Conservation (phyloP, 1,140 invertebrate genomes). For the Campoletis sonorensis region DNA sequence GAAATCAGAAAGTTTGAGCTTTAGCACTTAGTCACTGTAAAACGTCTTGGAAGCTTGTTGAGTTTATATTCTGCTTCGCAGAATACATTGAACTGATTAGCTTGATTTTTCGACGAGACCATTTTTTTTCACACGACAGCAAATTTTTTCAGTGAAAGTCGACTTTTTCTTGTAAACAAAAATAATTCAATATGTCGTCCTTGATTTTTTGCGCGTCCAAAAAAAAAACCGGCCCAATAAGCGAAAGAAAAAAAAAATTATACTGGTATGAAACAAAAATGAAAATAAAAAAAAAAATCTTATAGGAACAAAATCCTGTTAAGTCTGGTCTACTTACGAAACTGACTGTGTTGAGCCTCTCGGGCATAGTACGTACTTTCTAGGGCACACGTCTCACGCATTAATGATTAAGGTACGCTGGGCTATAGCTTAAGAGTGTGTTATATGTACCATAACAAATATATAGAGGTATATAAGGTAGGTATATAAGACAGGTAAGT, state of each 20-base stretch:
- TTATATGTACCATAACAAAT: conserved; percentile 70
- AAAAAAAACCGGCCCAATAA: conserved; percentile 70
- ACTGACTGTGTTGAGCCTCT: conserved; percentile 74
- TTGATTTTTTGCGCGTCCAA: conserved; percentile 48
- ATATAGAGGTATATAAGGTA: conserved; percentile 56
- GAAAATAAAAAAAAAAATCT: conserved; percentile 59
- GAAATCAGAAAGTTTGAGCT: background rate
- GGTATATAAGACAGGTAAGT: conserved; percentile 58
- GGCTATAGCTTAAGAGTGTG: conserved; percentile 68
- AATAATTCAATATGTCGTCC: background rate
- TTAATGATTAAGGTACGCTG: conserved; percentile 70
- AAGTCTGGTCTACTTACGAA: conserved; percentile 76
- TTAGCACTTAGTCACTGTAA: background rate
- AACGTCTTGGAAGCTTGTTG: conserved; percentile 1
- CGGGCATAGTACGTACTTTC: conserved; percentile 74
- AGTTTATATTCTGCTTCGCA: background rate
- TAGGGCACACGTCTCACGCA: conserved; percentile 75
- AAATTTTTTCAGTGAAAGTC: too few species aligned
- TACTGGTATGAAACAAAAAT: conserved; percentile 63
- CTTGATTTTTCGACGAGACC: too few species aligned
- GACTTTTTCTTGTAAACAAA: too few species aligned
- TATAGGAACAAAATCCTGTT: conserved; percentile 62
- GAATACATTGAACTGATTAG: background rate
- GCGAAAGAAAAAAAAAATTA: conserved; percentile 59
- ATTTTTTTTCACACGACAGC: too few species aligned